phyloP scores from a whole-genome alignment of 2,797 vertebrate species.

The Propithecus perrieri region DNA sequence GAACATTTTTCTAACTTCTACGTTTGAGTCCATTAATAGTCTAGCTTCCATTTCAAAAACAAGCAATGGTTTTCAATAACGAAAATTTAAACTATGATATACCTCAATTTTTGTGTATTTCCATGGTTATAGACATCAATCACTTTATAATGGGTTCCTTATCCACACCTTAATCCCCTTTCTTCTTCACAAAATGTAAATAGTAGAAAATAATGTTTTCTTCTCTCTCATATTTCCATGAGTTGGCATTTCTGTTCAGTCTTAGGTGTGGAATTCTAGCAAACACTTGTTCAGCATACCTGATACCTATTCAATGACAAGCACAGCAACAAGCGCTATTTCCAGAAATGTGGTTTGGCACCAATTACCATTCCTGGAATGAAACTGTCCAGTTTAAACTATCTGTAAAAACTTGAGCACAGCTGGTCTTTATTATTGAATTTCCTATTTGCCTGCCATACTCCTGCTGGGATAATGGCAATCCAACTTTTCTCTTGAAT shows the following conservation, averaged over 20 bases:
- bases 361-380: constrained; percentile 46
- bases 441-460: constrained; percentile 63
- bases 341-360: not conserved
- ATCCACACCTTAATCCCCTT: not conserved
- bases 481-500: constrained; percentile 46
- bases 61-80: constrained; percentile 34
- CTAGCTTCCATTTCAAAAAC: not conserved
- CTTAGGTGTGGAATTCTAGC: constrained; percentile 41
- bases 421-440: constrained; percentile 60
- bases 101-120: not conserved
- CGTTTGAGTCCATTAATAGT: not conserved
- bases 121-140: not conserved
- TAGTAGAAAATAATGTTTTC: not conserved
- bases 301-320: not conserved
- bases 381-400: constrained; percentile 40
- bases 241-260: not conserved
- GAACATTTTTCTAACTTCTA: not conserved
- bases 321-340: not conserved
- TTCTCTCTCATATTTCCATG: not conserved
- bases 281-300: not conserved
- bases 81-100: not conserved
- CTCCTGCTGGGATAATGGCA: not conserved
- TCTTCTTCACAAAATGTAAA: not conserved
- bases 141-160: not conserved
- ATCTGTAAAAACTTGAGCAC: constrained; percentile 61